phyloP scores from a whole-genome alignment of 2,113 vertebrate genomes.

The Trichechus manatus region DNA sequence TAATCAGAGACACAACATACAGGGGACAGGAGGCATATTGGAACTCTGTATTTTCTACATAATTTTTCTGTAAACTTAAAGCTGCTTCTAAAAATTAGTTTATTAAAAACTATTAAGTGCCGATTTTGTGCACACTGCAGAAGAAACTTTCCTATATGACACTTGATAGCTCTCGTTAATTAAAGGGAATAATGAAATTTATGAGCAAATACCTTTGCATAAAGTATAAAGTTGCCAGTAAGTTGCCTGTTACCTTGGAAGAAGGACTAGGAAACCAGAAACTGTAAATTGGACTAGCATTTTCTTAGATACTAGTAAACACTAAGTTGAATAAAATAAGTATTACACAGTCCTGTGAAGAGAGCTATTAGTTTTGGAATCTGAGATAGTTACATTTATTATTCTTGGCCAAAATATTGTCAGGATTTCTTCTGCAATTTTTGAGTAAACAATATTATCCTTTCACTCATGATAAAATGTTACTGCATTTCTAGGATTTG shows the following conservation, averaged over 20 bases:
- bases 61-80: neutral
- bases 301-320: neutral
- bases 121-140: neutral
- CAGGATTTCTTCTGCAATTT: neutral
- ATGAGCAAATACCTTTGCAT: neutral
- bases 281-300: neutral
- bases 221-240: neutral
- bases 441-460: neutral
- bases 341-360: neutral
- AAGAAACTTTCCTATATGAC: neutral
- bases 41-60: too few species aligned
- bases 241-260: neutral
- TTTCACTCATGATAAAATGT: slow-evolving; percentile 43
- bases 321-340: neutral
- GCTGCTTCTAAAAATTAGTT: neutral
- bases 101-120: neutral
- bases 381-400: neutral
- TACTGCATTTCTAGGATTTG: slow-evolving; percentile 41
- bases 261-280: neutral
- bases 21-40: too few species aligned
- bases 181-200: neutral
- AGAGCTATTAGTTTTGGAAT: neutral
- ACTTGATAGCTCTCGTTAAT: neutral
- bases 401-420: slow-evolving; percentile 14
- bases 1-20: too few species aligned